Conservation (phyloP, 2,113 vertebrate species). For the Brienomyrus longianalis region DNA sequence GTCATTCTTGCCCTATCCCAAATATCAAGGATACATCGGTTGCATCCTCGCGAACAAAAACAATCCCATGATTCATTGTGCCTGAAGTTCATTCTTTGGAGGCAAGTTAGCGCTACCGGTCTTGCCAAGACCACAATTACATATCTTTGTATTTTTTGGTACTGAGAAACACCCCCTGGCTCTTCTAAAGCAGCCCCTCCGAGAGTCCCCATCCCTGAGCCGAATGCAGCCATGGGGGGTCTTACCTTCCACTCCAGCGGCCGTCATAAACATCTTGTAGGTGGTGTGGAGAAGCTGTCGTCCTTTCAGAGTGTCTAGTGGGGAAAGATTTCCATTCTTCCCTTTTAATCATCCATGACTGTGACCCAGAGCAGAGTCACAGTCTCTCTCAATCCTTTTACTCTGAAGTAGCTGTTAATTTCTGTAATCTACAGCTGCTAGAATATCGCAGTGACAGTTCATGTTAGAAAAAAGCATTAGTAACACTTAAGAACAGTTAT, state of each 20-base stretch:
- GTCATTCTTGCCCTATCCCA: background rate
- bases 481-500: background rate
- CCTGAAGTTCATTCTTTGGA: background rate
- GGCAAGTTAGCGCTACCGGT: background rate
- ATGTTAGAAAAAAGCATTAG: background rate
- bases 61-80: background rate
- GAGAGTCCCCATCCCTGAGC: background rate
- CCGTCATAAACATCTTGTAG: slow-evolving; percentile 68
- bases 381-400: background rate
- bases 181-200: background rate
- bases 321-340: background rate
- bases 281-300: slow-evolving; percentile 63
- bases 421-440: background rate
- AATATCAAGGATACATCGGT: background rate
- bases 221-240: background rate
- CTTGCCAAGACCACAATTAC: background rate
- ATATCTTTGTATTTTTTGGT: background rate
- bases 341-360: background rate
- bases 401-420: background rate
- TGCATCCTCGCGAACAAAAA: background rate
- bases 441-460: background rate
- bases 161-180: background rate
- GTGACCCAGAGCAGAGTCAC: background rate
- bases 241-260: slow-evolving; percentile 62
- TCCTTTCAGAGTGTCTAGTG: slow-evolving; percentile 56